phyloP scores from a whole-genome alignment of 2,888 invertebrate species.

The Drosophila fulvimacula region DNA sequence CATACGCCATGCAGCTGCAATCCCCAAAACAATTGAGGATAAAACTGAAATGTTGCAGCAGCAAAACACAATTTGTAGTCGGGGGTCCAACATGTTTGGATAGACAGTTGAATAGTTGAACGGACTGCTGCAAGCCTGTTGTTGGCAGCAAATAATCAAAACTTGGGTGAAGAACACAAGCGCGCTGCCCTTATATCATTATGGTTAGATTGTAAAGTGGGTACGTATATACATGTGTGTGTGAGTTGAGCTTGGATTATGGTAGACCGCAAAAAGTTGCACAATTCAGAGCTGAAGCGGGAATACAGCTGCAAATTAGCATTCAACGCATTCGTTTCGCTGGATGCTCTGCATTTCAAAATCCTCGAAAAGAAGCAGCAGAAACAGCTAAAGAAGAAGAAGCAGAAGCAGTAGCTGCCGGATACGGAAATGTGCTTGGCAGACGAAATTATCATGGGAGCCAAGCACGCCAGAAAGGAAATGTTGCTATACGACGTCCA shows the following conservation, averaged over 20 bases:
- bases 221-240: background rate
- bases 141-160: slow-evolving; percentile 73
- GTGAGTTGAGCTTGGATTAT: slow-evolving; percentile 37
- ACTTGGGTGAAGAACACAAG: slow-evolving; percentile 40
- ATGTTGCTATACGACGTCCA: slow-evolving; percentile 29
- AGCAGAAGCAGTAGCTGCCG: slow-evolving; percentile 39
- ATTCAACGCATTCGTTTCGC: slow-evolving; percentile 56
- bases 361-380: slow-evolving; percentile 16
- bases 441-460: slow-evolving; percentile 75
- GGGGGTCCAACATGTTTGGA: slow-evolving; percentile 35
- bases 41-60: slow-evolving; percentile 43
- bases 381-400: slow-evolving; percentile 2
- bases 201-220: slow-evolving; percentile 25
- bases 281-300: slow-evolving; percentile 34
- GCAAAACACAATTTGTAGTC: slow-evolving; percentile 55
- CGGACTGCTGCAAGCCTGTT: slow-evolving; percentile 28
- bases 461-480: slow-evolving; percentile 39
- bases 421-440: slow-evolving; percentile 79
- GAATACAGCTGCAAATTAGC: slow-evolving; percentile 46
- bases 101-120: slow-evolving; percentile 16
- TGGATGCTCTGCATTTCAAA: slow-evolving; percentile 48
- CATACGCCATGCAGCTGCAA: slow-evolving; percentile 33
- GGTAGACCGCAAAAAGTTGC: slow-evolving; percentile 50
- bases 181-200: slow-evolving; percentile 29
- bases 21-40: slow-evolving; percentile 26